phyloP scores from a whole-genome alignment of 2,797 vertebrate species.

The Mastacembelus armatus region DNA sequence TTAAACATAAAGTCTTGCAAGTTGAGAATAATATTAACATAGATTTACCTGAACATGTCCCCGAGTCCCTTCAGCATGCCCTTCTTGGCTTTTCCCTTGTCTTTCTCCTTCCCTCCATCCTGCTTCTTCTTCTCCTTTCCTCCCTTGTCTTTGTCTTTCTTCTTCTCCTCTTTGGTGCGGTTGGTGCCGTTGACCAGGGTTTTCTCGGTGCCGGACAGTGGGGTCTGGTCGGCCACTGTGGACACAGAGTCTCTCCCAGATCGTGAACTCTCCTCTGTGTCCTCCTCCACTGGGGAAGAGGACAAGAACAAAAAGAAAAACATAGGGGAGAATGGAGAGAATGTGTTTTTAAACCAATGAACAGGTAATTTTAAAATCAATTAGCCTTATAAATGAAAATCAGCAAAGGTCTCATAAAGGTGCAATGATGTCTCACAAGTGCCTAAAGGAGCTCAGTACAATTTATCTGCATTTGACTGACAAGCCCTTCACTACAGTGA shows the following conservation, averaged over 20 bases:
- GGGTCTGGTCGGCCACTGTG: conserved; percentile 88
- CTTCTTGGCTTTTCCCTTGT: conserved; percentile 93
- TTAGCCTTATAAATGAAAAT: conserved; percentile 21
- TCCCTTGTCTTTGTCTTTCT: conserved; percentile 86
- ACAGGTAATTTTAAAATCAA: conserved; percentile 10
- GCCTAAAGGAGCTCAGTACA: conserved; percentile 2
- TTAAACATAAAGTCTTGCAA: no score
- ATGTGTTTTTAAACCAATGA: not conserved
- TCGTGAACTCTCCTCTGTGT: conserved; percentile 94
- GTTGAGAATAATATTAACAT: no score
- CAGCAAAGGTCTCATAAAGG: conserved; percentile 18
- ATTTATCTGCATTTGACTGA: conserved; percentile 21
- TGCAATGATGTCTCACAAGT: conserved; percentile 16
- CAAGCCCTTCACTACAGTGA: conserved; percentile 23
- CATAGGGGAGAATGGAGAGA: not conserved
- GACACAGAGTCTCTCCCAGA: conserved; percentile 96
- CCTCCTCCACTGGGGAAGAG: conserved; percentile 81
- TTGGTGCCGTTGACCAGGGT: conserved; percentile 80
- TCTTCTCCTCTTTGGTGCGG: conserved; percentile 78
- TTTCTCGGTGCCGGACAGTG: conserved; percentile 71
- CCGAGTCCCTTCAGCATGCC: conserved; percentile 95
- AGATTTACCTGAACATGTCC: conserved; percentile 90
- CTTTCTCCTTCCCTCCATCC: conserved; percentile 84
- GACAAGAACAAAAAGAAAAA: not conserved
- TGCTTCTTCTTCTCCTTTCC: conserved; percentile 82